These are phyloP conservation scores for Urophycis tenuis DNA, from an alignment of 2,797 vertebrate genomes.

Conservation along the genomic window DNA sequence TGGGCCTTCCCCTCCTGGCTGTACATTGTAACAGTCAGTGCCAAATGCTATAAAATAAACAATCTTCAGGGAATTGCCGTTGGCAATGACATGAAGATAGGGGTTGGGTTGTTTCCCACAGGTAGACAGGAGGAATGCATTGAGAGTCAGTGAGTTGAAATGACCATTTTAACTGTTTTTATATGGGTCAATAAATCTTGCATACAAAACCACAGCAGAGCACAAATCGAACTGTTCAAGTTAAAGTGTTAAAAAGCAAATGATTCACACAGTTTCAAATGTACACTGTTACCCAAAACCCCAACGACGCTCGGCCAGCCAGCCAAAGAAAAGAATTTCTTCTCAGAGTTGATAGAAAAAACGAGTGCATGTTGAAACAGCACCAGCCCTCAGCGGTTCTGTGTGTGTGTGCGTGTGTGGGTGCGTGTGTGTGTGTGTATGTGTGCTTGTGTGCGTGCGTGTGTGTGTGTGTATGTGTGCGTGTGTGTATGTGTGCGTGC, in stretches of 20 bases:
- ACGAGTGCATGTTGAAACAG: too few species aligned
- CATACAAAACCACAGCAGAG: background rate
- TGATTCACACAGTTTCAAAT: background rate
- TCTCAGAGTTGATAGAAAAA: too few species aligned
- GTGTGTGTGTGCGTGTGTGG: background rate
- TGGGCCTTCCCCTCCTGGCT: too few species aligned
- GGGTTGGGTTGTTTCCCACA: too few species aligned
- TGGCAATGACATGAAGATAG: too few species aligned
- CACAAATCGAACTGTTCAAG: background rate
- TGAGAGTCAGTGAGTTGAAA: background rate
- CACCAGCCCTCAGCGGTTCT: background rate
- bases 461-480: conserved; percentile 1
- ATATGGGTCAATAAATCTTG: background rate
- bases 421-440: background rate
- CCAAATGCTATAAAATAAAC: too few species aligned
- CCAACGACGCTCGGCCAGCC: too few species aligned
- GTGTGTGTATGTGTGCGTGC: conserved; percentile 2
- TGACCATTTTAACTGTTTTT: background rate
- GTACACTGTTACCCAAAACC: too few species aligned
- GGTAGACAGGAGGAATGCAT: background rate
- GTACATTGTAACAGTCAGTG: too few species aligned
- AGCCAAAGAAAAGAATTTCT: too few species aligned
- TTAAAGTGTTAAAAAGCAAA: background rate
- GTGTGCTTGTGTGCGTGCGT: background rate
- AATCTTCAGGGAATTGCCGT: too few species aligned